Evolutionary conservation across 2,113 vertebrate genomes (phyloP).

Genomic region (Sylvicapra grimmia): DNA sequence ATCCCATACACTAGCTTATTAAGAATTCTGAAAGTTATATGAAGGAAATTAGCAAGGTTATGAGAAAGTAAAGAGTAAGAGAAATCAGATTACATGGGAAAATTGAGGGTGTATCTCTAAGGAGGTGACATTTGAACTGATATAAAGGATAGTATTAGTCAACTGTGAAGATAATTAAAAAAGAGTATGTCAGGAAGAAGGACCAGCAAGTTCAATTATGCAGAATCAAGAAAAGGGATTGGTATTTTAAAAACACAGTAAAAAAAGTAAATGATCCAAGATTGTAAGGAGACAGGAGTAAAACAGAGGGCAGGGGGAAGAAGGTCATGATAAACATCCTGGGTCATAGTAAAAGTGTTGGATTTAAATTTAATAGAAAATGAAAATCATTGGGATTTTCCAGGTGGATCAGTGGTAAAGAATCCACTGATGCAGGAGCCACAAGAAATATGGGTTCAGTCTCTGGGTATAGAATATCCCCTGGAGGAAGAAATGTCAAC

Average conservation of each 20-base stretch:
- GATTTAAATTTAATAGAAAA: background rate
- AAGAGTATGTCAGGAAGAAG: background rate
- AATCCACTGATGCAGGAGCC: background rate
- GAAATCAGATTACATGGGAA: background rate
- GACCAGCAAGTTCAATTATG: background rate
- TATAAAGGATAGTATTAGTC: background rate
- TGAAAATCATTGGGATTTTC: background rate
- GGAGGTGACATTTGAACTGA: background rate
- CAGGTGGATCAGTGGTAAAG: background rate
- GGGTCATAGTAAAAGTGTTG: background rate
- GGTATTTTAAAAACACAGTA: background rate
- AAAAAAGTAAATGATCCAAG: background rate
- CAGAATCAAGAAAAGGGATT: background rate
- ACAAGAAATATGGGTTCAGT: background rate
- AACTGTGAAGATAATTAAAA: background rate
- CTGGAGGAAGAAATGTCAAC: background rate
- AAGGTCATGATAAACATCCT: background rate
- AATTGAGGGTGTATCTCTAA: background rate
- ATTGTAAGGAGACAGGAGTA: background rate
- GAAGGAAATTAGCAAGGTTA: background rate
- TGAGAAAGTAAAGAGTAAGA: background rate
- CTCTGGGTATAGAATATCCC: background rate
- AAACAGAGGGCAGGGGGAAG: background rate
- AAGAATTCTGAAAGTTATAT: background rate
- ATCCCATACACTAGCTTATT: background rate